phyloP scores from a whole-genome alignment of 2,888 invertebrate species.

The Pyrrhosoma nymphula region DNA sequence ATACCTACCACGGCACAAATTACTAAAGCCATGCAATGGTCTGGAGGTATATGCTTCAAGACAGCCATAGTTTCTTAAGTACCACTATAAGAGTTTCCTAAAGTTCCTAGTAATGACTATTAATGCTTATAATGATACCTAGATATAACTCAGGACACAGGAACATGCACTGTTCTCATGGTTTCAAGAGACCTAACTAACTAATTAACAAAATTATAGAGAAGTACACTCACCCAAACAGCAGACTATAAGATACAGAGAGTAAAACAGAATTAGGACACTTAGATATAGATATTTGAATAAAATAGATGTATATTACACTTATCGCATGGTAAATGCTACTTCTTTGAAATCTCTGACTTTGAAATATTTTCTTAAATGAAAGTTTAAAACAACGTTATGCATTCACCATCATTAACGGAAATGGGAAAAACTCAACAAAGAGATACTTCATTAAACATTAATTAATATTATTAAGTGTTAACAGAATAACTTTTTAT shows the following conservation, averaged over 20 bases:
- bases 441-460: not conserved
- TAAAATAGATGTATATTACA: not conserved
- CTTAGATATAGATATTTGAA: not conserved
- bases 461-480: no score
- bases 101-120: not conserved
- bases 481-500: no score
- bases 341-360: not conserved
- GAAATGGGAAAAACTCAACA: not conserved
- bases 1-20: not conserved
- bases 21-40: not conserved
- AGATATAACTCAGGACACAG: not conserved
- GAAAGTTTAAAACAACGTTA: no score
- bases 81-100: not conserved
- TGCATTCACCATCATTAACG: no score
- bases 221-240: slow-evolving; percentile 59
- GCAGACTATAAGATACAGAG: slow-evolving; percentile 44
- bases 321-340: not conserved
- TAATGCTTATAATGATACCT: not conserved
- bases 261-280: slow-evolving; percentile 25
- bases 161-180: not conserved
- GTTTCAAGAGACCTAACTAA: not conserved
- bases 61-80: not conserved
- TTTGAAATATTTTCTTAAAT: not conserved
- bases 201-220: not conserved
- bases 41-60: not conserved